phyloP scores from a whole-genome alignment of 2,797 vertebrate species.

The Lithobates sylvaticus region DNA sequence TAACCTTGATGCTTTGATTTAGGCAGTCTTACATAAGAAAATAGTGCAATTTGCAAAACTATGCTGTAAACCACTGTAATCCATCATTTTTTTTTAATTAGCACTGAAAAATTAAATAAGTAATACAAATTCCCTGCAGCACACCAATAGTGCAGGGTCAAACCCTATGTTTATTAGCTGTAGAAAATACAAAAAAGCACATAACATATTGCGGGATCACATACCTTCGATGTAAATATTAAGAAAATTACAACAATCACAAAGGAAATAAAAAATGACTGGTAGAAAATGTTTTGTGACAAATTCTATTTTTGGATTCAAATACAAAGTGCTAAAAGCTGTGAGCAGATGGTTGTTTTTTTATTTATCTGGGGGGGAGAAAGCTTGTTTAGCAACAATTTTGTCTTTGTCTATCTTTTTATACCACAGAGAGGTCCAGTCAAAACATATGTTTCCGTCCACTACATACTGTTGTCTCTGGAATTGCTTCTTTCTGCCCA shows the following conservation, averaged over 20 bases:
- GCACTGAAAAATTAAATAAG: neutral
- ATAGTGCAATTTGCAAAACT: neutral
- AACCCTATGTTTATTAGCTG: neutral
- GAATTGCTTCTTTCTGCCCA: too few relatives aligned
- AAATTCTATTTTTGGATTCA: neutral
- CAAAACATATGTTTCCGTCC: neutral
- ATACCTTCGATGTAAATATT: neutral
- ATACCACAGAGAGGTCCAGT: neutral
- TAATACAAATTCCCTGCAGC: neutral
- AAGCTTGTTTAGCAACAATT: neutral
- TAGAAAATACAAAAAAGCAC: neutral
- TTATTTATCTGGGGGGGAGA: neutral
- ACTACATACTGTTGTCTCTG: too few relatives aligned
- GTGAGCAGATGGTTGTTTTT: neutral
- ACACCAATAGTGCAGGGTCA: neutral
- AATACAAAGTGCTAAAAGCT: neutral
- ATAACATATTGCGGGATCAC: too few relatives aligned
- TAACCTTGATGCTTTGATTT: neutral
- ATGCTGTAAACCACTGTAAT: neutral
- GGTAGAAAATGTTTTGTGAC: neutral
- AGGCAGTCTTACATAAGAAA: neutral
- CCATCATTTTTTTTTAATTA: constrained; percentile 2
- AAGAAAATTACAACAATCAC: neutral
- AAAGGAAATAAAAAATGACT: neutral
- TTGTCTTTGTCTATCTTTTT: neutral